Base-by-base conservation (phyloP, 2,888 invertebrate species). In the Cyclophora albipunctata region DNA sequence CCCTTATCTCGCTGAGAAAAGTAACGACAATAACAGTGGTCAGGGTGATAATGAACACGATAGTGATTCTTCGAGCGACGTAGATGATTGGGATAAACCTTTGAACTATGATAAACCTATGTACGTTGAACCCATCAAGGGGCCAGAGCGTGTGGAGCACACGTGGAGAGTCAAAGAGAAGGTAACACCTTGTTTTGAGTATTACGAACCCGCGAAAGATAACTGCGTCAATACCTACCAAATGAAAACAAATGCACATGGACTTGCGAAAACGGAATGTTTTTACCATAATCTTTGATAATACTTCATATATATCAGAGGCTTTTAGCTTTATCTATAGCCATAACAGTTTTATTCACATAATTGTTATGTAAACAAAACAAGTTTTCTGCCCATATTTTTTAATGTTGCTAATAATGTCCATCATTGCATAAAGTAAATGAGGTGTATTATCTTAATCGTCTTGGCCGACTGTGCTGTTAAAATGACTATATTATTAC, bases 111-210 rank as follows among this genome's bases (percentile, higher is more conserved):
- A 91, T 68, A 90, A 93, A 74, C 92, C 92, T 54, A 90, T 95
- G 64, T 89, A 89, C 61, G 66, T 74, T 51, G 89, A 88, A 66
- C 75, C 80, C 49, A 86, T 89, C 57, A 83, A 84, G 61, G 87
- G 85, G 5, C 74, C 77, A 40, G 85, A 88, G 45, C 95, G 96
- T 69, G 91, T 91, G 51, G 95, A 95, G 67, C 95, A 96, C 69
- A 92, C 94, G 58, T 98, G 98, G 98, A 91, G 98, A 65, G 96
- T 98, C 90, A 96, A 97, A 78, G 97, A 97, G 77, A 92, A 96
- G 90, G 95, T 95, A 78, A 73, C 82, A 41, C 7, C n/a, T 43
- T 45, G 33, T 46, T 45, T 52, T 53, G 51, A 45, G 42, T 51
- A 54, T 49, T 45, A 58, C 63, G 66, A 64, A 46, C 55, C 52